Evolutionary conservation across 2,888 invertebrate genomes (phyloP).

Genomic region (Xestia xanthographa): DNA sequence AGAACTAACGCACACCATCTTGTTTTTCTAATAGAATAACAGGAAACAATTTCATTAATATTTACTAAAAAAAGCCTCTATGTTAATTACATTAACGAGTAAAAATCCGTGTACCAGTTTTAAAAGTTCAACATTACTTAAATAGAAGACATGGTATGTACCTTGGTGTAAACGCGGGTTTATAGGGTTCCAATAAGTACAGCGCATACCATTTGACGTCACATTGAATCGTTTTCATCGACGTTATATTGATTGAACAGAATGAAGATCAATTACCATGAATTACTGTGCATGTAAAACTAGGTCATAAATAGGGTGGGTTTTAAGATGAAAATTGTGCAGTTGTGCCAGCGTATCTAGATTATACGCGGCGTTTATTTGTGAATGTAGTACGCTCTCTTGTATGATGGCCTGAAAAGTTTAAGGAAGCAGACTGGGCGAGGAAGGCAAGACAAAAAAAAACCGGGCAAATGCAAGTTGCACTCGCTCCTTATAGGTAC

Average conservation of each 20-base stretch:
- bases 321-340: neutral
- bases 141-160: neutral
- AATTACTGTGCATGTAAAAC: slow-evolving; percentile 10
- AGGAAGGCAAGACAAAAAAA: too few relatives aligned
- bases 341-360: neutral
- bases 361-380: too few relatives aligned
- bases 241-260: slow-evolving; percentile 44
- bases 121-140: neutral
- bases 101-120: neutral
- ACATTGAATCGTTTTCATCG: slow-evolving; percentile 21
- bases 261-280: slow-evolving; percentile 37
- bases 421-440: neutral
- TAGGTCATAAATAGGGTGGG: slow-evolving; percentile 5
- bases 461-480: too few relatives aligned
- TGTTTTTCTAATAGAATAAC: neutral
- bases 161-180: neutral
- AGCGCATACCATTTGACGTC: slow-evolving; percentile 1
- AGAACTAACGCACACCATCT: neutral
- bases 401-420: too few relatives aligned
- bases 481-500: too few relatives aligned
- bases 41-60: neutral
- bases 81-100: neutral
- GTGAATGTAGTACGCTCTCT: neutral
- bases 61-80: neutral
- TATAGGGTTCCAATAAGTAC: neutral